A percentile compares a stretch with the other conserved stretches of the same genome.
Conservation (phyloP, 2,888 invertebrate genomes). For the Drymonia ruficornis region DNA sequence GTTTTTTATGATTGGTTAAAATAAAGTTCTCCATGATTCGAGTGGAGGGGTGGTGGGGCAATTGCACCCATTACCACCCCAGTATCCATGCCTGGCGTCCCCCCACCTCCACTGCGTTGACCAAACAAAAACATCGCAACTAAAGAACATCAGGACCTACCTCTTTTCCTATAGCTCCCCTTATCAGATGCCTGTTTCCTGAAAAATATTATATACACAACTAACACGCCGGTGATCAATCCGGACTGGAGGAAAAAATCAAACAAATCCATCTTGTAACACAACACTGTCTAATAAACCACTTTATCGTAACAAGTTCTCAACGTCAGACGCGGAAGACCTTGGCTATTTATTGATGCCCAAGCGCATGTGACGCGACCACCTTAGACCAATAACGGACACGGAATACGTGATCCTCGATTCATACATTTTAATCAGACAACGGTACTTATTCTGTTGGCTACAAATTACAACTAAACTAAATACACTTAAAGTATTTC, state of each 20-base stretch:
- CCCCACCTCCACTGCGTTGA: no score
- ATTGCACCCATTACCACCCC: no score
- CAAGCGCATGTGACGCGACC: neutral
- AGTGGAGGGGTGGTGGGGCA: no score
- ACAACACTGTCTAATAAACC: constrained; percentile 17
- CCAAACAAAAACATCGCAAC: no score
- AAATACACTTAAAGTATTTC: no score
- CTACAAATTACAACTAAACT: no score
- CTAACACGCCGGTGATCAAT: constrained; percentile 60
- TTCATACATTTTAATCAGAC: neutral
- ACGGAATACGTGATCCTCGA: constrained; percentile 2
- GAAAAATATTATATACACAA: constrained; percentile 64
- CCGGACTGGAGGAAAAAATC: constrained; percentile 66
- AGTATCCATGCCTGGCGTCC: no score
- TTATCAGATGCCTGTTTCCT: constrained; percentile 46
- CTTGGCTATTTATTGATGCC: constrained; percentile 3
- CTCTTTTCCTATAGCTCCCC: constrained; percentile 58
- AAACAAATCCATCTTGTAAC: constrained; percentile 59
- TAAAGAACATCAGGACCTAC: constrained; percentile 43
- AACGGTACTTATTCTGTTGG: no score
- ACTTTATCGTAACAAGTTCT: constrained; percentile 6
- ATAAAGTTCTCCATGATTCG: no score
- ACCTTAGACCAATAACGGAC: neutral
- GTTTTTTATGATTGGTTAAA: no score
- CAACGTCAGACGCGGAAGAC: constrained; percentile 18